Conservation (phyloP, 2,113 vertebrate species). For the Aplodontia rufa region DNA sequence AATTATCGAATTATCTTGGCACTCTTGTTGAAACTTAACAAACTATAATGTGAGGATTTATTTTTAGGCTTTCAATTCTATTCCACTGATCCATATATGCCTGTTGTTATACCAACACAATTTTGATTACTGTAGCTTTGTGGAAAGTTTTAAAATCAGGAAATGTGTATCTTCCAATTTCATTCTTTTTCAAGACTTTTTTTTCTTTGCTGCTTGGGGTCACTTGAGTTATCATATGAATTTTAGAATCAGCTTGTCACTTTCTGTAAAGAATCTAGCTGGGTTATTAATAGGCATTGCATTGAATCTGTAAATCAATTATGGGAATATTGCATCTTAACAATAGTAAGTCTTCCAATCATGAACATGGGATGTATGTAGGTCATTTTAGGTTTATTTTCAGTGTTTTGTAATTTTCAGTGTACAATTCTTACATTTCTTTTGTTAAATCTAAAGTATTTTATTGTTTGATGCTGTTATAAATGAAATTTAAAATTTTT, state of each 20-base stretch:
- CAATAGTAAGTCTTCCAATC: neutral
- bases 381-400: neutral
- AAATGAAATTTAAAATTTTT: neutral
- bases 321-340: neutral
- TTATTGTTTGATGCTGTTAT: neutral
- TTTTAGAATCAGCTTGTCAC: neutral
- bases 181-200: neutral
- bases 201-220: neutral
- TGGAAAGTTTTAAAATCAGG: neutral
- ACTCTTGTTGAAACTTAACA: neutral
- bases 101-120: neutral
- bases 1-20: neutral
- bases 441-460: neutral
- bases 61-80: neutral
- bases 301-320: neutral
- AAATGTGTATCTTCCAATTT: neutral
- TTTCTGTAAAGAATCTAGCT: neutral
- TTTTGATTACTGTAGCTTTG: neutral
- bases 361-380: neutral
- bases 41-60: neutral
- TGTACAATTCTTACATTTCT: neutral
- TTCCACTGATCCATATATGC: neutral
- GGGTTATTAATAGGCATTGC: neutral
- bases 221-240: neutral
- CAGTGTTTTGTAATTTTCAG: neutral